These are phyloP conservation scores for Pelobates cultripes DNA, from an alignment of 2,797 vertebrate genomes.

Conservation along the genomic window DNA sequence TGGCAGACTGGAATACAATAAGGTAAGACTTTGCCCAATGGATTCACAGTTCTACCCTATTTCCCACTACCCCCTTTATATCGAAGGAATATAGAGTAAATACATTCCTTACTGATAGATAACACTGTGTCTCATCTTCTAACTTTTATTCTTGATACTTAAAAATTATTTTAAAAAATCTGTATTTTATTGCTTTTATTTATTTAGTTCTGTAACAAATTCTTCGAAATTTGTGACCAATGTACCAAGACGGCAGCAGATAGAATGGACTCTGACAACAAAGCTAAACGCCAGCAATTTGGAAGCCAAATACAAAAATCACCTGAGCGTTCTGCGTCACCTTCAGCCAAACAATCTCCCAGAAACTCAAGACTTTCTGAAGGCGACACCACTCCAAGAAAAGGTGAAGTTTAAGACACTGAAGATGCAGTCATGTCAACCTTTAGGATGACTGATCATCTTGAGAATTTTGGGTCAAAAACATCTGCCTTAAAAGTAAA, in stretches of 20 bases:
- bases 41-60: too few relatives aligned
- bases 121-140: too few relatives aligned
- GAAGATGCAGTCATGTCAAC: too few relatives aligned
- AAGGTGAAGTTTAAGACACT: conserved; percentile 71
- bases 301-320: conserved; percentile 79
- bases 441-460: too few relatives aligned
- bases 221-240: conserved; percentile 76
- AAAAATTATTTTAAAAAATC: too few relatives aligned
- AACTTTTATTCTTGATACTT: too few relatives aligned
- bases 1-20: conserved; percentile 85
- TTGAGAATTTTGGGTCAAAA: too few relatives aligned
- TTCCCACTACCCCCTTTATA: too few relatives aligned
- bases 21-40: conserved; percentile 70
- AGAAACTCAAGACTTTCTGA: conserved; percentile 66
- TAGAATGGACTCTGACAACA: conserved; percentile 80
- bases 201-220: conserved; percentile 85
- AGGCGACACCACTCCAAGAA: conserved; percentile 67
- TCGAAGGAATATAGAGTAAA: too few relatives aligned
- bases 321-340: conserved; percentile 64
- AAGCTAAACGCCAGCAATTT: conserved; percentile 85
- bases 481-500: too few relatives aligned
- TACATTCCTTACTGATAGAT: too few relatives aligned
- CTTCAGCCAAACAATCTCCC: conserved; percentile 66
- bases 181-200: background rate
- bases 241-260: conserved; percentile 79